Evolutionary conservation across 2,797 vertebrate species (phyloP).

Genomic region (Dendrocincla fuliginosa): DNA sequence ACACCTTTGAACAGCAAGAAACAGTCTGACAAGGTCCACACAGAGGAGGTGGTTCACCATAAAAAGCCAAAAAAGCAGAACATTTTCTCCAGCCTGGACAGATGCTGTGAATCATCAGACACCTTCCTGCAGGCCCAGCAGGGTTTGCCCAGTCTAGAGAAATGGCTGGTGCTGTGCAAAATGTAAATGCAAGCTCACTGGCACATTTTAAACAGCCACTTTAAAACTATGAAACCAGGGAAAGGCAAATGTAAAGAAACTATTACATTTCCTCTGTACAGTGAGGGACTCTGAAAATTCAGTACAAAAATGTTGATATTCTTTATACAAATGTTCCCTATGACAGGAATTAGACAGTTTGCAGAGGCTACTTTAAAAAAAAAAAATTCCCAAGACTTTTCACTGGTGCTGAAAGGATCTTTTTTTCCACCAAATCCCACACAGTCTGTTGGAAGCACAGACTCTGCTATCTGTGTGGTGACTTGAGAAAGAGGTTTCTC

Average conservation of each 20-base stretch:
- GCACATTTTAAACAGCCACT: neutral
- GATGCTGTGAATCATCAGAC: neutral
- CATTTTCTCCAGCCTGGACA: neutral
- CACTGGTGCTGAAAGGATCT: neutral
- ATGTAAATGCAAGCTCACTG: neutral
- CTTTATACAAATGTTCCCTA: neutral
- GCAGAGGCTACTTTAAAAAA: neutral
- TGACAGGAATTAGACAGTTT: neutral
- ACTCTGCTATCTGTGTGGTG: neutral
- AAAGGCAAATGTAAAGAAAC: neutral
- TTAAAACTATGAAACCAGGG: neutral
- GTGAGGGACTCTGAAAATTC: neutral
- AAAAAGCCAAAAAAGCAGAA: neutral
- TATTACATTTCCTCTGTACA: neutral
- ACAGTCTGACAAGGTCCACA: neutral
- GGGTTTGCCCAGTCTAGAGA: neutral
- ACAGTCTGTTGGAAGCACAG: neutral
- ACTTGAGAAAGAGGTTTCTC: neutral
- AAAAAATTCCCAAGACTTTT: neutral
- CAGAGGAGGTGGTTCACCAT: rapidly evolving
- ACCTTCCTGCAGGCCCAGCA: neutral
- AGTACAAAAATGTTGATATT: neutral
- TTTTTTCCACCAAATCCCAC: neutral
- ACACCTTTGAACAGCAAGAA: neutral
- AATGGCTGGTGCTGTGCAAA: neutral